Conservation (phyloP, 64 coral and sea anemone genomes). For the Actinia tenebrosa region DNA sequence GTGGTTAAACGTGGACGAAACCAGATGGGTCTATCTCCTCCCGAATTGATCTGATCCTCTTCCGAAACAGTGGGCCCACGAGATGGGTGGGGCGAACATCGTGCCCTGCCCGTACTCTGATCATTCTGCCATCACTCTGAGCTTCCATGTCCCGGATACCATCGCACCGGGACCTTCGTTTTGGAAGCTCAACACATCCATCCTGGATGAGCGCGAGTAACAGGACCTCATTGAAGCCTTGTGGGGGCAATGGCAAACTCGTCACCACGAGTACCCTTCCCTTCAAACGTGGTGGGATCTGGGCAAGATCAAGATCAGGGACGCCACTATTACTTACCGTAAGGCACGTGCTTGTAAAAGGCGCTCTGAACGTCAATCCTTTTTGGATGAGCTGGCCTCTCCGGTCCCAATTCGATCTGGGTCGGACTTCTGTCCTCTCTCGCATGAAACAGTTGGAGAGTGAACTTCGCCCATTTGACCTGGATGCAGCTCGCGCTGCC, state of each 20-base stretch:
- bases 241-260: neutral
- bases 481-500: constrained; percentile 1
- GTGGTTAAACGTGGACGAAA: neutral
- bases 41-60: neutral
- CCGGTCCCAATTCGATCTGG: neutral
- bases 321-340: constrained; percentile 2
- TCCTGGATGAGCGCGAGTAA: neutral
- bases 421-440: neutral
- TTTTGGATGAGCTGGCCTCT: neutral
- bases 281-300: constrained; percentile 29
- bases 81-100: neutral
- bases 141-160: neutral
- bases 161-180: neutral
- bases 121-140: neutral
- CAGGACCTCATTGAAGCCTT: neutral
- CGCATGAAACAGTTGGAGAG: neutral
- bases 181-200: constrained; percentile 27
- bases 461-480: neutral
- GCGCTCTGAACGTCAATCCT: neutral
- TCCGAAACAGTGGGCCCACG: neutral
- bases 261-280: neutral
- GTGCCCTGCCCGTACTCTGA: constrained; percentile 36
- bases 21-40: neutral
- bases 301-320: constrained; percentile 15
- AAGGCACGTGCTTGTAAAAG: too few species aligned